Percentiles rank a stretch among this genome's conserved stretches.
These are phyloP conservation scores for Scaptodrosophila latifasciaeformis DNA, from an alignment of 2,888 invertebrate species.

Conservation along the genomic window DNA sequence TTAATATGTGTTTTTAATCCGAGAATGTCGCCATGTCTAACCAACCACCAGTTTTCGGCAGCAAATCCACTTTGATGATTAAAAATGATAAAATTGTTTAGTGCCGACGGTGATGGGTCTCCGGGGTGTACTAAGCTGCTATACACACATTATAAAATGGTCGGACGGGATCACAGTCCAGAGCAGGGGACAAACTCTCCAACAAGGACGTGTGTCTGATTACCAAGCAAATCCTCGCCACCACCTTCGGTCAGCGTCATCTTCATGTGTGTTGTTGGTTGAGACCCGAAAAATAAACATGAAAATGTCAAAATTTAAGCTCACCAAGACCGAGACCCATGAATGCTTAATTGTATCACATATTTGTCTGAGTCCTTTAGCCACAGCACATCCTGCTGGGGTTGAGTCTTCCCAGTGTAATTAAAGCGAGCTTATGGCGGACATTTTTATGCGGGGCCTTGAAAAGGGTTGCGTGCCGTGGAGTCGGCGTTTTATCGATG, in stretches of 20 bases:
- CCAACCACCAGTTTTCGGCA: conserved; percentile 14
- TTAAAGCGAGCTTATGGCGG: conserved; percentile 61
- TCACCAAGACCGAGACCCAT: conserved; percentile 50
- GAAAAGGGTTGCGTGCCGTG: conserved; percentile 60
- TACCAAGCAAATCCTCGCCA: conserved; percentile 23
- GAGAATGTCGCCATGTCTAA: conserved; percentile 42
- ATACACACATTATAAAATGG: conserved; percentile 75
- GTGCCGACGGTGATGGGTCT: conserved; percentile 68
- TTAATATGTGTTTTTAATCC: conserved; percentile 72
- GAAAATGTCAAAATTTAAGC: conserved; percentile 68
- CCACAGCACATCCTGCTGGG: conserved; percentile 23
- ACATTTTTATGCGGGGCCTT: conserved; percentile 38
- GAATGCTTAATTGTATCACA: conserved; percentile 66
- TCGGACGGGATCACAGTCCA: conserved; percentile 68
- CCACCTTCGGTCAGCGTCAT: conserved; percentile 6
- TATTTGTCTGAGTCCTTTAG: conserved; percentile 17
- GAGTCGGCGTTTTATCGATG: conserved; percentile 64
- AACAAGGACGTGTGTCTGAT: conserved; percentile 53
- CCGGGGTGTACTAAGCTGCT: conserved; percentile 73
- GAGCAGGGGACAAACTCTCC: conserved; percentile 22
- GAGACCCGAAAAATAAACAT: conserved; percentile 50
- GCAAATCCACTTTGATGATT: conserved; percentile 70
- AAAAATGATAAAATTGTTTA: conserved; percentile 74
- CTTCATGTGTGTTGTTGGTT: neutral
- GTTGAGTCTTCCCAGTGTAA: conserved; percentile 45